Evolutionary conservation across 2,113 vertebrate species (phyloP).

Genomic region (Grantiella picta): DNA sequence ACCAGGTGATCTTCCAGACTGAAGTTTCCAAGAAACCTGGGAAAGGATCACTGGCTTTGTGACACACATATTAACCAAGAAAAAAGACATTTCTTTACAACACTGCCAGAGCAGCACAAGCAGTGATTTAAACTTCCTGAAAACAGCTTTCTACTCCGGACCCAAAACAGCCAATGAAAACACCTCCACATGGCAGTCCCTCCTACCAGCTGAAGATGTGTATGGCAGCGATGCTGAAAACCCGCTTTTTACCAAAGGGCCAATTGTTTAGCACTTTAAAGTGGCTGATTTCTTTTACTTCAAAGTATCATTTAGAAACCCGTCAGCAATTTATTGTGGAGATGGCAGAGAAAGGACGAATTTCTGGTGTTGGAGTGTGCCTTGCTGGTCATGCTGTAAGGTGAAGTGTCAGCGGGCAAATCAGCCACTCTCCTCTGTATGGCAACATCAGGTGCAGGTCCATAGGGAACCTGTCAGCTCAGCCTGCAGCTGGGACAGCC

Average conservation of each 20-base stretch:
- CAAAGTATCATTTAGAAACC: background rate
- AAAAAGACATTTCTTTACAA: background rate
- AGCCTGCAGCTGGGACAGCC: background rate
- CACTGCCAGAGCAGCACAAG: background rate
- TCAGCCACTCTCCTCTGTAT: background rate
- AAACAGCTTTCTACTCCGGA: background rate
- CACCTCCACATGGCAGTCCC: background rate
- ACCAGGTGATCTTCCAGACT: background rate
- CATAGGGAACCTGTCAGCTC: background rate
- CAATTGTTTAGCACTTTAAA: background rate
- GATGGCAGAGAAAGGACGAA: background rate
- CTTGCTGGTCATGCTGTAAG: fast-evolving
- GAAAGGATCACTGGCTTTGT: background rate
- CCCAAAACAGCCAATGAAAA: background rate
- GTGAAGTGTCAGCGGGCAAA: background rate
- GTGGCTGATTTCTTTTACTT: background rate
- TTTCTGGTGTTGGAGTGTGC: background rate
- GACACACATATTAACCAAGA: background rate
- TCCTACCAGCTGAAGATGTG: background rate
- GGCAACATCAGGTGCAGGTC: background rate
- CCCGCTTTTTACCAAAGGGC: background rate
- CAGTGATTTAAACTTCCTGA: background rate
- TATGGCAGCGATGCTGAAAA: background rate
- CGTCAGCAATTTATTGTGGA: background rate
- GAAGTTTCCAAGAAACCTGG: background rate